phyloP scores from a whole-genome alignment of 2,888 invertebrate genomes.

The Parthenolecanium corni region DNA sequence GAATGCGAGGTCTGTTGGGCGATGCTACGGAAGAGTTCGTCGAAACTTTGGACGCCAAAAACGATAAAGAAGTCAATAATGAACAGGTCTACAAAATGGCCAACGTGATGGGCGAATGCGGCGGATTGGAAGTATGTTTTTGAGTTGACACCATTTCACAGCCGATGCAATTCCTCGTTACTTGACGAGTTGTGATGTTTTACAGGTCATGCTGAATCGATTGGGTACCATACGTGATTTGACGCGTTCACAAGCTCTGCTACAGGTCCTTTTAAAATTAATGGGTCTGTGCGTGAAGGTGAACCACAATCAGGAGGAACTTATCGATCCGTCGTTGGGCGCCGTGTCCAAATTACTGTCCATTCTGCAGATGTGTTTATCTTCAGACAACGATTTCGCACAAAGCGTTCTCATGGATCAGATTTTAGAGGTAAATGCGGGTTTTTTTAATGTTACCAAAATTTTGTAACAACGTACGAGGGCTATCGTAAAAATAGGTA shows the following conservation, averaged over 20 bases:
- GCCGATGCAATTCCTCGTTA: too few relatives aligned
- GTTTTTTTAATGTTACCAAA: background rate
- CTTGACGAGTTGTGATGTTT: too few relatives aligned
- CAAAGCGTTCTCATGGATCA: constrained; percentile 77
- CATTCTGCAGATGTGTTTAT: constrained; percentile 60
- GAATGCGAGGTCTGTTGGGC: constrained; percentile 93
- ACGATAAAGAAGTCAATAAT: constrained; percentile 77
- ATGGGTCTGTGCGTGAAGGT: constrained; percentile 84
- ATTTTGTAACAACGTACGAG: too few relatives aligned
- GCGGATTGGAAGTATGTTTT: constrained; percentile 49
- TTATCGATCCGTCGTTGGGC: constrained; percentile 73
- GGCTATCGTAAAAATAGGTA: too few relatives aligned
- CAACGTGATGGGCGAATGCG: constrained; percentile 69
- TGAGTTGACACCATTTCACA: too few relatives aligned
- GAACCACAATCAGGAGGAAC: constrained; percentile 72
- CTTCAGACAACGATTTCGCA: constrained; percentile 52
- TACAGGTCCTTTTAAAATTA: constrained; percentile 79
- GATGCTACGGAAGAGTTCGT: constrained; percentile 99
- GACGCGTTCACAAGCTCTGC: constrained; percentile 69
- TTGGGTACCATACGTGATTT: constrained; percentile 51
- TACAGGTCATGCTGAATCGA: constrained; percentile 67
- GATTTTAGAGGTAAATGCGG: constrained; percentile 54
- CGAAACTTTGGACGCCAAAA: constrained; percentile 76
- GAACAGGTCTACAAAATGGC: constrained; percentile 90
- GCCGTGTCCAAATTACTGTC: constrained; percentile 73